Percentiles rank a stretch among this genome's conserved stretches.
Evolutionary conservation across 2,888 invertebrate species (phyloP).

Genomic region (Oscheius myriophilus): DNA sequence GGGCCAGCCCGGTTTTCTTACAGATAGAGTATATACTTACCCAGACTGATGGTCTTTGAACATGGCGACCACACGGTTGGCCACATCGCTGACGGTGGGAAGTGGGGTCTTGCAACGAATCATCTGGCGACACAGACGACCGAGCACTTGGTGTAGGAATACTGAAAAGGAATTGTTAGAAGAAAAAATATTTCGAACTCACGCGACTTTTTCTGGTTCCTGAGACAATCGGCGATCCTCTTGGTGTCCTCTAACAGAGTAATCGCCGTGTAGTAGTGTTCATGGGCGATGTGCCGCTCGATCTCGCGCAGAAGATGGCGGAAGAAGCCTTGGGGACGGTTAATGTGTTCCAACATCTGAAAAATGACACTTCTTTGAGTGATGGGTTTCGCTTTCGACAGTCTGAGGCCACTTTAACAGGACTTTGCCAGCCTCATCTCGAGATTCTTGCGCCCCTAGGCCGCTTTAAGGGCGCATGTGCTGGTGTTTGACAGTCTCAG

Average conservation of each 20-base stretch:
- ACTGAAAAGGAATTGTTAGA: conserved; percentile 28
- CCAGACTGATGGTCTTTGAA: conserved; percentile 30
- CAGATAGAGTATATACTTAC: neutral
- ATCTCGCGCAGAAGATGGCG: conserved; percentile 49
- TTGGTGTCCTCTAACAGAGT: conserved; percentile 48
- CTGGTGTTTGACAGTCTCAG: no score
- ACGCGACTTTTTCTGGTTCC: conserved; percentile 45
- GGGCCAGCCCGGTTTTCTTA: no score
- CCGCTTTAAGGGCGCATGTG: no score
- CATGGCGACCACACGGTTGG: conserved; percentile 45
- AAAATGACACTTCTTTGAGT: no score
- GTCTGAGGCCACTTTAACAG: no score
- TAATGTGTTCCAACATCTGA: conserved; percentile 52
- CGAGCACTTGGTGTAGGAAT: conserved; percentile 41
- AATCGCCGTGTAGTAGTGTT: conserved; percentile 56
- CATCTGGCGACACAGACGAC: conserved; percentile 43
- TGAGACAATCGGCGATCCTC: conserved; percentile 40
- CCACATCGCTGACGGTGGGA: conserved; percentile 46
- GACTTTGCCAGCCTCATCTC: no score
- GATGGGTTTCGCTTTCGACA: no score
- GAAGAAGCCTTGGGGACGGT: conserved; percentile 50
- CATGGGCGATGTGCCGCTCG: conserved; percentile 54
- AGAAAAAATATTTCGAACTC: conserved; percentile 14
- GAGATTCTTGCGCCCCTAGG: no score
- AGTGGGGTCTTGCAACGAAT: conserved; percentile 39